Conservation (phyloP, 2,797 vertebrate species). For the Leptodactylus fallax region DNA sequence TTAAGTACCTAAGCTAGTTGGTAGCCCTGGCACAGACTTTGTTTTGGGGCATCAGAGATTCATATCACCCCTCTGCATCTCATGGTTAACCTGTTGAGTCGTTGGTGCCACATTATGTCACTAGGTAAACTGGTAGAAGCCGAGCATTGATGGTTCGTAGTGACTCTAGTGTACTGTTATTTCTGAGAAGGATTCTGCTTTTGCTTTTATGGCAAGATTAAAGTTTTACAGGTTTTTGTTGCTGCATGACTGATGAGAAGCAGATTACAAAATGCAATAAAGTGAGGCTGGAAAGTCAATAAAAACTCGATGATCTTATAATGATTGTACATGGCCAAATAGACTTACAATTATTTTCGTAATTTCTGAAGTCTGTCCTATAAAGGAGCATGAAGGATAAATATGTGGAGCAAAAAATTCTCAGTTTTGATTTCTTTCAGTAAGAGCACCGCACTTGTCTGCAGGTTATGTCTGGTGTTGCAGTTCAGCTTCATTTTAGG, state of each 20-base stretch:
- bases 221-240: slow-evolving; percentile 11
- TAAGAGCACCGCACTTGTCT: background rate
- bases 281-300: slow-evolving; percentile 5
- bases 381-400: background rate
- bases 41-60: no score
- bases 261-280: slow-evolving; percentile 18
- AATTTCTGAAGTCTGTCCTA: background rate
- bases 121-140: background rate
- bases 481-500: background rate
- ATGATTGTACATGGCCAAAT: slow-evolving; percentile 10
- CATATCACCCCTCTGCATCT: no score
- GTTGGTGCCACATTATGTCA: background rate
- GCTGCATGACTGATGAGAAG: slow-evolving; percentile 17
- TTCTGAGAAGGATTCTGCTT: background rate
- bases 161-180: background rate
- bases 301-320: slow-evolving; percentile 20
- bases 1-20: no score
- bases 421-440: background rate
- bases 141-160: background rate
- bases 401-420: background rate
- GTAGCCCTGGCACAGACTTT: background rate
- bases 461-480: background rate
- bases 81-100: background rate
- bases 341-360: background rate
- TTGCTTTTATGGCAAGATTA: slow-evolving; percentile 23